A percentile compares a stretch with the other conserved stretches of the same genome.
Conservation (phyloP, 2,888 invertebrate genomes). For the Platerodrilus igneus region DNA sequence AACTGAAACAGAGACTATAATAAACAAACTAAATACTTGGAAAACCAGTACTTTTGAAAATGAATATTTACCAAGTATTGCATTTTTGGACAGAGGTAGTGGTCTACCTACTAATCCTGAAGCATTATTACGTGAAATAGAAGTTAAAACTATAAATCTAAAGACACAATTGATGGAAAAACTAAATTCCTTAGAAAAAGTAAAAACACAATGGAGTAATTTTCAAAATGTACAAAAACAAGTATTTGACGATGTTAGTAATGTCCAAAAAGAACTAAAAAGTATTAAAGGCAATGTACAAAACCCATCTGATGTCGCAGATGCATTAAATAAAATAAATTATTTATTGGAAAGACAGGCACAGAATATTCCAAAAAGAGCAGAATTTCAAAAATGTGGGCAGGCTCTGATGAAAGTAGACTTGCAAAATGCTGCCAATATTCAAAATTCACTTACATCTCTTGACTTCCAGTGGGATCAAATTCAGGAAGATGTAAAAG, state of each 20-base stretch:
- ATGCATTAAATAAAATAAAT: slow-evolving; percentile 52
- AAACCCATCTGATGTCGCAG: slow-evolving; percentile 49
- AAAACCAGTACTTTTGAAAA: slow-evolving; percentile 64
- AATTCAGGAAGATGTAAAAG: slow-evolving; percentile 67
- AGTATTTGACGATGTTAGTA: slow-evolving; percentile 61
- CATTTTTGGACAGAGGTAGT: slow-evolving; percentile 65
- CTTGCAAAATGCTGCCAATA: slow-evolving; percentile 70
- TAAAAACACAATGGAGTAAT: slow-evolving; percentile 71
- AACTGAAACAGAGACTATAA: slow-evolving; percentile 64
- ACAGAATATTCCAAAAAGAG: slow-evolving; percentile 59
- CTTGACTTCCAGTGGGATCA: slow-evolving; percentile 80
- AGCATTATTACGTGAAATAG: slow-evolving; percentile 66
- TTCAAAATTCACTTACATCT: slow-evolving; percentile 73
- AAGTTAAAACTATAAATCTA: slow-evolving; percentile 63
- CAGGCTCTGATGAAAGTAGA: slow-evolving; percentile 76
- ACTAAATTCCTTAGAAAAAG: slow-evolving; percentile 63
- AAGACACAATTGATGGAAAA: slow-evolving; percentile 64
- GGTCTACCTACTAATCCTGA: slow-evolving; percentile 70
- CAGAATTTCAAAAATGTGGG: slow-evolving; percentile 74
- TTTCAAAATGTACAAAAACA: slow-evolving; percentile 71
- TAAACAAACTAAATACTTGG: slow-evolving; percentile 65
- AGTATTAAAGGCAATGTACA: slow-evolving; percentile 53
- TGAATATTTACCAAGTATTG: slow-evolving; percentile 63
- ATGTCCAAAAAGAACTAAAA: slow-evolving; percentile 55
- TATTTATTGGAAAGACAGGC: slow-evolving; percentile 52